A percentile compares a stretch with the other conserved stretches of the same genome.
These are phyloP conservation scores for Acyrthosiphon pisum DNA, from an alignment of 1,140 invertebrate genomes.

Conservation along the genomic window DNA sequence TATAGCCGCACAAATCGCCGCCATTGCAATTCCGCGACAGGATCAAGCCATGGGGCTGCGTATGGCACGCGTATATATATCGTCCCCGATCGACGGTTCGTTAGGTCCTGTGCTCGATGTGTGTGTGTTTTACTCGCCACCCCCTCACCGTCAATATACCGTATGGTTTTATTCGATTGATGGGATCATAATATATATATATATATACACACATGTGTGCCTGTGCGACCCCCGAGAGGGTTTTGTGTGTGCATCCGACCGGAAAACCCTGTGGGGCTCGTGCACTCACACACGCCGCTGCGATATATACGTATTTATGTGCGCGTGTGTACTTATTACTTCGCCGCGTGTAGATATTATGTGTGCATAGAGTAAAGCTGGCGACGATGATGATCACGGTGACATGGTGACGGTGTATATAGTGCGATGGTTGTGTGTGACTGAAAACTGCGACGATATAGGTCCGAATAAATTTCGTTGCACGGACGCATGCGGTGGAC, in stretches of 20 bases:
- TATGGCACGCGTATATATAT: neutral
- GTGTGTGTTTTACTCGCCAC: neutral
- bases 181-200: neutral
- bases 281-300: neutral
- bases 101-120: neutral
- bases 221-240: constrained; percentile 4
- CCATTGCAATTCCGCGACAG: neutral
- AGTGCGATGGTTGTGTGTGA: neutral
- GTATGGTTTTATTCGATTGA: constrained; percentile 25
- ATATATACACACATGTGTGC: neutral
- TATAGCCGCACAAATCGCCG: neutral
- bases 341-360: neutral
- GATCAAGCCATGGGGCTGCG: neutral
- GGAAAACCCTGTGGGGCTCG: constrained; percentile 30
- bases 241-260: constrained; percentile 27
- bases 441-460: neutral
- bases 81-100: neutral
- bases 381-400: neutral
- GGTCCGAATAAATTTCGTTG: neutral
- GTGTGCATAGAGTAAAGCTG: neutral
- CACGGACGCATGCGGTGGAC: neutral
- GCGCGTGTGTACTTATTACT: neutral
- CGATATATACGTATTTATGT: neutral
- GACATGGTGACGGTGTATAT: neutral
- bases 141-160: neutral